Base-by-base conservation (phyloP, 2,113 vertebrate genomes). In the Semicossyphus pulcher region DNA sequence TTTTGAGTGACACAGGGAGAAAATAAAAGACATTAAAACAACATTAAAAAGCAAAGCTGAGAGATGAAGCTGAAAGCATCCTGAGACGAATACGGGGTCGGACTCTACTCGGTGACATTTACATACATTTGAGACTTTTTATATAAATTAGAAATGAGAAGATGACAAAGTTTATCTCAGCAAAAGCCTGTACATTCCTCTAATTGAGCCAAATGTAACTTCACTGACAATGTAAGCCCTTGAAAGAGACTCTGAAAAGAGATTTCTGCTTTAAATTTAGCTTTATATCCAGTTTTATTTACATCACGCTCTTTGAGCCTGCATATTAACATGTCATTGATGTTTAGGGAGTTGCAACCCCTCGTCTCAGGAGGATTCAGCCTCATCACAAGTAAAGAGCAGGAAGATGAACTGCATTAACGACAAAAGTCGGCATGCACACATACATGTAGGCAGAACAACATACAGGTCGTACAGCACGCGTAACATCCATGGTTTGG, bases 401-500 rank as follows among this genome's bases (percentile, higher is more conserved):
- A 64, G 41, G 31, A 39, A 9, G 18, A 71, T 49, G 32, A 45
- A 31, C 0, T 18, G 15, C 3, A 15, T 41, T 20, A 29, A 63
- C 3, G 23, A 25, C 52, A 39, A 10, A 36, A 3, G 29, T 39
- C 18, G n/a, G 4, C 70, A 72, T 67, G 77, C 77, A 75, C 53
- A 67, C 72, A 71, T 9, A n/a, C 51, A 60, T 34, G 7, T 7
- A 18, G 1, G 32, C 16, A n/a, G 4, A 39, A 25, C 2, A 42
- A 59, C 39, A n/a, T n/a, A n/a, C n/a, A n/a, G n/a, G n/a, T n/a
- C n/a, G n/a, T n/a, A n/a, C n/a, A n/a, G n/a, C n/a, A n/a, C n/a
- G n/a, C n/a, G n/a, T n/a, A n/a, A n/a, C n/a, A n/a, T n/a, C n/a
- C n/a, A n/a, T n/a, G n/a, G n/a, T n/a, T n/a, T n/a, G n/a, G n/a